Conservation (phyloP, 2,888 invertebrate genomes). For the Drosophila rubida region DNA sequence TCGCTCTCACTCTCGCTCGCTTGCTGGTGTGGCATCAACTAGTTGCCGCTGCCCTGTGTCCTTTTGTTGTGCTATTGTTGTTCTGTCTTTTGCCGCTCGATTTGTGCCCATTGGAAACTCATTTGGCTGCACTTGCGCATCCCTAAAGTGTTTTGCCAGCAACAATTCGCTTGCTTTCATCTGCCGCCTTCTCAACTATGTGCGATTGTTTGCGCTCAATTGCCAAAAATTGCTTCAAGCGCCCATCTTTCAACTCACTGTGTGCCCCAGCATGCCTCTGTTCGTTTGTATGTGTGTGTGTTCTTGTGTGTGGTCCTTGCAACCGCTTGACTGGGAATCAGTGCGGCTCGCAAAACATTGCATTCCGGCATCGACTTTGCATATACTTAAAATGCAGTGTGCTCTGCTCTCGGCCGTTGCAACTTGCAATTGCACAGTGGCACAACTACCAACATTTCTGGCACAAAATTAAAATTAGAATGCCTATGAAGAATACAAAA, state of each 20-base stretch:
- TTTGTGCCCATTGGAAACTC: conserved; percentile 77
- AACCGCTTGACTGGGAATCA: conserved; percentile 55
- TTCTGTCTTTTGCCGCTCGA: conserved; percentile 59
- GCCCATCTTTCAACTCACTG: conserved; percentile 22
- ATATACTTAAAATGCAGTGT: conserved; percentile 68
- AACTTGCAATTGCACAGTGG: conserved; percentile 23
- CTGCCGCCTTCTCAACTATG: conserved; percentile 29
- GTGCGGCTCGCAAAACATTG: conserved; percentile 61
- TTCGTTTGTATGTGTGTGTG: conserved; percentile 22
- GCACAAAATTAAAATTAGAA: background rate
- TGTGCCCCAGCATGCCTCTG: background rate
- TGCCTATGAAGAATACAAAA: too few species aligned
- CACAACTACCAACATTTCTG: background rate
- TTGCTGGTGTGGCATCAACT: conserved; percentile 11
- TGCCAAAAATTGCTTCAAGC: conserved; percentile 64
- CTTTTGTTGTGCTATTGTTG: conserved; percentile 37
- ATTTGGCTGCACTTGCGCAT: conserved; percentile 75
- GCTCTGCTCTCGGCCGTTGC: conserved; percentile 10
- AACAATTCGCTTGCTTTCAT: conserved; percentile 46
- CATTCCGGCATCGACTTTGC: conserved; percentile 67
- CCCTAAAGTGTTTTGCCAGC: conserved; percentile 70
- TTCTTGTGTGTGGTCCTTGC: conserved; percentile 41
- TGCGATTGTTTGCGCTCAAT: conserved; percentile 70
- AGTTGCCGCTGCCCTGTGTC: conserved; percentile 23
- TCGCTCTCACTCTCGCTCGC: conserved; percentile 1